Percentiles rank a stretch among this genome's conserved stretches.
Evolutionary conservation across 2,797 vertebrate species (phyloP).

Genomic region (Philypnodon macrostomus): DNA sequence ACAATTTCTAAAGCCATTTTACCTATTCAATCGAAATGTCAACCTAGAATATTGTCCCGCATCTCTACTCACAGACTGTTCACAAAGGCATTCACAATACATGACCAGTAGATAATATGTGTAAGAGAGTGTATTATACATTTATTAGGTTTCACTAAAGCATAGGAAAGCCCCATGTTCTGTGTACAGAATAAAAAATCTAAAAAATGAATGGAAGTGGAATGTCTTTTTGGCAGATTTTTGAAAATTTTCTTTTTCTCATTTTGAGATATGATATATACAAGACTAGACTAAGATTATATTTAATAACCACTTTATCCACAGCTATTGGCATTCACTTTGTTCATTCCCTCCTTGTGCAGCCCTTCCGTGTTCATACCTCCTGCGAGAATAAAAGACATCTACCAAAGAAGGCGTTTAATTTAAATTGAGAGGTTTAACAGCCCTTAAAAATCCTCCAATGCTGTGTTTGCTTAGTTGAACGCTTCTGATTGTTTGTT

Average conservation of each 20-base stretch:
- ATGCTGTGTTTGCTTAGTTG: constrained; percentile 62
- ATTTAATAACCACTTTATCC: constrained; percentile 30
- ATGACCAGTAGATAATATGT: background rate
- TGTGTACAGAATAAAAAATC: no score
- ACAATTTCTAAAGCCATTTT: constrained; percentile 46
- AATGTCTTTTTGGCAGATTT: constrained; percentile 7
- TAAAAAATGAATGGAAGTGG: background rate
- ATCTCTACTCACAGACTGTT: constrained; percentile 10
- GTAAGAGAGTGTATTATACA: constrained; percentile 2
- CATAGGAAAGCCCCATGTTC: no score
- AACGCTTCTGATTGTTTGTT: constrained; percentile 79
- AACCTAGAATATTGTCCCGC: constrained; percentile 27
- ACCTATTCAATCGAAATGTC: constrained; percentile 66
- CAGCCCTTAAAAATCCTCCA: constrained; percentile 50
- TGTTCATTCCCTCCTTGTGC: constrained; percentile 25
- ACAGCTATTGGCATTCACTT: constrained; percentile 8
- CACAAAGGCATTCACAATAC: constrained; percentile 12
- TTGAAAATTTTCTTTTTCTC: background rate
- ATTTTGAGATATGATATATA: constrained; percentile 5
- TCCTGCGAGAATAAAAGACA: constrained; percentile 29
- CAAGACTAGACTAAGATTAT: constrained; percentile 11
- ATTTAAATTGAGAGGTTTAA: constrained; percentile 65
- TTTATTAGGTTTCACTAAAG: background rate
- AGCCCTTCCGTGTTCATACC: constrained; percentile 30
- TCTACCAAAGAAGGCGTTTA: constrained; percentile 53